Evolutionary conservation across 1,140 invertebrate species (phyloP).

Genomic region (Leptopilina boulardi): DNA sequence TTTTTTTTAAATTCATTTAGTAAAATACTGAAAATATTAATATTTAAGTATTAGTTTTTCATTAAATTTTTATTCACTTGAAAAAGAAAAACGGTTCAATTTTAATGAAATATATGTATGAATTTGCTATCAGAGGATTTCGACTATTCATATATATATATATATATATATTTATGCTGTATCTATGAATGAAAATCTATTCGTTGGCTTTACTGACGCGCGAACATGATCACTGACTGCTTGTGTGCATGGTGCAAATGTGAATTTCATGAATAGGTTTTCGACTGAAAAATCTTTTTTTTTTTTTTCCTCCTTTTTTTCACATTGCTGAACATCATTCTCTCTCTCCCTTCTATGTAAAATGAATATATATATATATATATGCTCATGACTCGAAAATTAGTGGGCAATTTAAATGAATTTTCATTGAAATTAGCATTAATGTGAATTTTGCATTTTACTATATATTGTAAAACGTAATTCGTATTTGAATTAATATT

Average conservation of each 20-base stretch:
- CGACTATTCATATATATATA: slow-evolving; percentile 10
- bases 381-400: not conserved
- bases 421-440: not conserved
- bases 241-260: not conserved
- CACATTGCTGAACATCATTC: slow-evolving; percentile 16
- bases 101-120: not conserved
- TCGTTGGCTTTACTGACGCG: slow-evolving; percentile 13
- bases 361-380: slow-evolving; percentile 2
- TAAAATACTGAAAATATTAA: too few relatives aligned
- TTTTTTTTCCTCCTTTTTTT: not conserved
- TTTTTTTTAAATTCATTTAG: not conserved
- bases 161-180: slow-evolving; percentile 32
- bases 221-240: slow-evolving; percentile 27
- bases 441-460: not conserved
- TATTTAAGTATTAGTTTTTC: too few relatives aligned
- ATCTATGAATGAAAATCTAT: slow-evolving; percentile 22
- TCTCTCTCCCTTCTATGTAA: not conserved
- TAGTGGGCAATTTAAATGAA: slow-evolving; percentile 3
- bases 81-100: not conserved
- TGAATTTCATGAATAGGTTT: slow-evolving; percentile 27
- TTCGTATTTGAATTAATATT: too few relatives aligned
- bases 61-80: too few relatives aligned
- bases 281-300: slow-evolving; percentile 31
- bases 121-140: not conserved
- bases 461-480: too few relatives aligned